Evolutionary conservation across 2,113 vertebrate genomes (phyloP), one percentile per base, ranked within the genome.

Genomic region (Seriola quinqueradiata): DNA sequence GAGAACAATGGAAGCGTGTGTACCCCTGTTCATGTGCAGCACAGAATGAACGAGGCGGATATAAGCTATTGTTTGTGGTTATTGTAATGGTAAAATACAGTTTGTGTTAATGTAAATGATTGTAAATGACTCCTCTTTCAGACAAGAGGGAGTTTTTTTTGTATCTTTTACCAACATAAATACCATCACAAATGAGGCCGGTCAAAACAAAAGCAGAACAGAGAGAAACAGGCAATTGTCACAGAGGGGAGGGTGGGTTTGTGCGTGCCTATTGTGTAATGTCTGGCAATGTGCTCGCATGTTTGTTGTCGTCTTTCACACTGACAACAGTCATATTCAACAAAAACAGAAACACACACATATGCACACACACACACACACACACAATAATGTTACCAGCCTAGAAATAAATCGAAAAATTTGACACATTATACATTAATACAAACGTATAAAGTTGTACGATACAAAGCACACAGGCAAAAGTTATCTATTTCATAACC

Each of bases 41-140:
- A 67, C 66, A 77, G 85, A 92, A 89, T 79, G 77, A 93, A 92
- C 55, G 23, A 85, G 82, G 79, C 70, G 61, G 80, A 90, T 88
- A 87, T 64, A 54, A 77, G 77, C 90, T 52, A 93, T 95, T 95
- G 93, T 94, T 79, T 92, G 91, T 57, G 79, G 70, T 85, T 89
- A 93, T 95, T 95, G 94, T 94, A 78, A 94, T 94, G 93, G 85
- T 95, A 94, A 95, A 94, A 94, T 91, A 77, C 85, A 52, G 77
- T 87, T 92, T 94, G 92, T 90, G 92, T 92, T 89, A 90, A 90
- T 90, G 91, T 93, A 92, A 93, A 93, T 84, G 69, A 93, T 88
- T 93, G 92, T 91, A 93, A 94, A 94, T 92, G 77, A 93, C 86
- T 91, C 90, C 72, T 90, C 85, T 84, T 90, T 89, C 91, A 92